Evolutionary conservation across 2,113 vertebrate species (phyloP), one percentile per base, ranked within the genome.

Genomic region (Colistium nudipinnis): DNA sequence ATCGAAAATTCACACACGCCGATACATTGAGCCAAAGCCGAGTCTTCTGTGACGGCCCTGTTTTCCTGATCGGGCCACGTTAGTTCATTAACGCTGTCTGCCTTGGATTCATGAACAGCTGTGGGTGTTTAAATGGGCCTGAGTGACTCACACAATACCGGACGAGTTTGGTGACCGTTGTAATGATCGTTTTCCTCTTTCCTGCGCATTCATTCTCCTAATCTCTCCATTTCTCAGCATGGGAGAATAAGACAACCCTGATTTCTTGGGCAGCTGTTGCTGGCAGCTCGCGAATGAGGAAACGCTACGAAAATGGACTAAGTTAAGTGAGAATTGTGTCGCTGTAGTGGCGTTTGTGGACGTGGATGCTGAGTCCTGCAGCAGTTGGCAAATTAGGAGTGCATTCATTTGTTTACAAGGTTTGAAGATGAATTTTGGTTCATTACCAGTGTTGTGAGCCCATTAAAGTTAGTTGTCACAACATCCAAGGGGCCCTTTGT

Each of bases 311-410:
- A n/a, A n/a, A n/a, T n/a, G 59, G 44, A 65, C 66, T 68, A 59
- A 69, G 80, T 82, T 74, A 79, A 87, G 62, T 59, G 57, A 82
- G 56, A 61, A 70, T 79, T 78, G 76, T 73, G 77, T 31, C 14
- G 65, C 4, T 22, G 31, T 17, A 54, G 48, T 33, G 24, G 60
- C 65, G 27, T 33, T 53, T 39, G 47, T n/a, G n/a, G n/a, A n/a
- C n/a, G 14, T 19, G 20, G 61, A 64, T 49, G 19, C 71, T 71
- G 71, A 60, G 56, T 73, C 63, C 70, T 65, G 74, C 44, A 43
- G 63, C 70, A 78, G 72, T 78, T 22, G 31, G 43, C 28, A 59
- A 75, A 70, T 81, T 82, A 41, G 35, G 8, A 72, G n/a, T n/a
- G n/a, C n/a, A n/a, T n/a, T n/a, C n/a, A n/a, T n/a, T n/a, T n/a